Conservation (phyloP, 1,140 invertebrate species). For the Drosophila yakuba region DNA sequence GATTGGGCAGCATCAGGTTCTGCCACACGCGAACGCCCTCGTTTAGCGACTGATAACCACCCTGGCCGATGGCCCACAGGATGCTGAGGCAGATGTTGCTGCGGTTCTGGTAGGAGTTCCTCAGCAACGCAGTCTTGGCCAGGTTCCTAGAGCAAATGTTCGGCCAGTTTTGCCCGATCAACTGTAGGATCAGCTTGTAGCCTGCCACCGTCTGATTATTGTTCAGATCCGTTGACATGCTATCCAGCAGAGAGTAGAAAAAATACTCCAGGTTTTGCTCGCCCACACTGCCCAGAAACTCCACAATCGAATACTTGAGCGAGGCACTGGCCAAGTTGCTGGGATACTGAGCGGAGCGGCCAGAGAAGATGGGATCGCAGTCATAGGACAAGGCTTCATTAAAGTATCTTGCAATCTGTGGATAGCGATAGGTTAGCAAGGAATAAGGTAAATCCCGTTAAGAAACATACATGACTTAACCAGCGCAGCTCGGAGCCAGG, state of each 20-base stretch:
- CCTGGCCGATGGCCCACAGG: constrained; percentile 92
- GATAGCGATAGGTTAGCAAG: background rate
- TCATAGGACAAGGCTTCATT: constrained; percentile 62
- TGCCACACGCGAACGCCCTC: constrained; percentile 93
- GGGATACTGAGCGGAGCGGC: constrained; percentile 71
- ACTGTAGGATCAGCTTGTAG: constrained; percentile 89
- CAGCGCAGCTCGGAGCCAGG: constrained; percentile 73
- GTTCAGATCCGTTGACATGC: constrained; percentile 86
- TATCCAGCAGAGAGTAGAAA: constrained; percentile 86
- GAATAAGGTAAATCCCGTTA: too few relatives aligned
- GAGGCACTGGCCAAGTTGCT: constrained; percentile 60
- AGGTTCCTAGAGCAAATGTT: constrained; percentile 87
- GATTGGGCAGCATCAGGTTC: constrained; percentile 91
- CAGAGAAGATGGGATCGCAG: constrained; percentile 77
- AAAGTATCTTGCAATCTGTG: constrained; percentile 54
- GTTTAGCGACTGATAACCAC: constrained; percentile 88
- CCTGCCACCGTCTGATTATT: constrained; percentile 86
- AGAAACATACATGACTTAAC: constrained; percentile 63
- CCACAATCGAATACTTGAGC: constrained; percentile 52
- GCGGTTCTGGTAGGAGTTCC: constrained; percentile 92
- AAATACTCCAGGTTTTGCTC: constrained; percentile 86
- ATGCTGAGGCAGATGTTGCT: constrained; percentile 91
- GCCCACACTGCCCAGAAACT: constrained; percentile 85
- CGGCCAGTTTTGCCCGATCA: constrained; percentile 88
- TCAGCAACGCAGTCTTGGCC: constrained; percentile 87